Evolutionary conservation across 1,140 invertebrate species (phyloP).

Genomic region (Diachasmimorpha longicaudata): DNA sequence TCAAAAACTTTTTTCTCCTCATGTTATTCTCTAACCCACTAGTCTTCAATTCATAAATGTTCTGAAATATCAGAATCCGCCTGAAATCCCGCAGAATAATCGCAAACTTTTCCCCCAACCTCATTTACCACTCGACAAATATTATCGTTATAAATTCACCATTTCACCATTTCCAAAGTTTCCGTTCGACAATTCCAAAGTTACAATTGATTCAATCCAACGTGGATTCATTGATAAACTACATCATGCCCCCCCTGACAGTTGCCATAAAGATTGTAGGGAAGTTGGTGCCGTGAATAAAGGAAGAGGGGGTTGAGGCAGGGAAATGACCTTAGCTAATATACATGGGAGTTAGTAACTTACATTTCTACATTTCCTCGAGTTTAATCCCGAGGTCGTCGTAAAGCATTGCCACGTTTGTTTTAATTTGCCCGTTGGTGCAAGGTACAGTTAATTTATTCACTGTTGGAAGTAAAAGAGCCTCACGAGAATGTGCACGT

Average conservation of each 20-base stretch:
- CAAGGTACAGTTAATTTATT: constrained; percentile 35
- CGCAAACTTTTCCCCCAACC: no score
- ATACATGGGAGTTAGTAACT: constrained; percentile 10
- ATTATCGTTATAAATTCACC: background rate
- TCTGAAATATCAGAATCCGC: no score
- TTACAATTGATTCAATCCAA: background rate
- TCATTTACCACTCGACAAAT: no score
- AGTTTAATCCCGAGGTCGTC: constrained; percentile 27
- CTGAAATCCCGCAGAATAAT: no score
- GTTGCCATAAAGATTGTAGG: background rate
- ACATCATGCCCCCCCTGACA: background rate
- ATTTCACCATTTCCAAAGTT: background rate
- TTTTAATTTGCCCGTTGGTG: constrained; percentile 34
- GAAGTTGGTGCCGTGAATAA: background rate
- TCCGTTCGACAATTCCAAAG: background rate
- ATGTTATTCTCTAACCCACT: no score
- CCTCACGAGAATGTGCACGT: constrained; percentile 7
- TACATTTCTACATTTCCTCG: constrained; percentile 12
- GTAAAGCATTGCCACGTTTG: constrained; percentile 33
- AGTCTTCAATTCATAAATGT: no score
- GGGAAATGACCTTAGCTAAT: constrained; percentile 5
- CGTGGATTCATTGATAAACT: background rate
- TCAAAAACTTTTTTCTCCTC: no score
- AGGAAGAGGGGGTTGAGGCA: background rate
- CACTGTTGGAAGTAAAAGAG: constrained; percentile 35